These are phyloP conservation scores for Syrmaticus mikado DNA, from an alignment of 2,113 vertebrate genomes.

Conservation along the genomic window DNA sequence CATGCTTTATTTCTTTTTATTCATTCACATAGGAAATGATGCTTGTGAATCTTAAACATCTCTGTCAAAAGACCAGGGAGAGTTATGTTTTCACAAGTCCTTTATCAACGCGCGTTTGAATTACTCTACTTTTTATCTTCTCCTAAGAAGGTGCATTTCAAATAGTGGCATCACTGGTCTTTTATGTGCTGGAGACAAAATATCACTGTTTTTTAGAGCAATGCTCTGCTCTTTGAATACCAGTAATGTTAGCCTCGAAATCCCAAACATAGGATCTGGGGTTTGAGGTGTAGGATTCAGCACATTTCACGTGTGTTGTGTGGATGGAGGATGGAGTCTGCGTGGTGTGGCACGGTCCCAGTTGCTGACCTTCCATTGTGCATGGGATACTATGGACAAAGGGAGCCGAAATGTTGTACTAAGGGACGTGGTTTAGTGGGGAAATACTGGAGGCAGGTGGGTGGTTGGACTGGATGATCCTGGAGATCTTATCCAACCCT, in stretches of 20 bases:
- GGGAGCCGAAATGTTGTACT: too few species aligned
- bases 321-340: neutral
- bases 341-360: fast-evolving
- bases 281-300: neutral
- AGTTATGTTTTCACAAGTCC: neutral
- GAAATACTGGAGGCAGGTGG: too few species aligned
- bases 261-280: neutral
- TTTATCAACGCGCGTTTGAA: neutral
- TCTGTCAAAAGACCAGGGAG: neutral
- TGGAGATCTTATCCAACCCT: too few species aligned
- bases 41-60: neutral
- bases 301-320: neutral
- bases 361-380: too few species aligned
- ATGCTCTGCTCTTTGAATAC: neutral
- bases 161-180: neutral
- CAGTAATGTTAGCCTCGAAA: neutral
- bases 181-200: fast-evolving
- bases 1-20: neutral
- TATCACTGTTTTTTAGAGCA: neutral
- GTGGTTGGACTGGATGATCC: too few species aligned
- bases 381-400: too few species aligned
- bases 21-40: neutral
- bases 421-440: too few species aligned
- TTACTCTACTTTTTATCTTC: neutral
- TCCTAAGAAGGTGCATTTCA: neutral